Evolutionary conservation across 2,113 vertebrate genomes (phyloP), one percentile per base, ranked within the genome.

Genomic region (Psittacara wagleri): DNA sequence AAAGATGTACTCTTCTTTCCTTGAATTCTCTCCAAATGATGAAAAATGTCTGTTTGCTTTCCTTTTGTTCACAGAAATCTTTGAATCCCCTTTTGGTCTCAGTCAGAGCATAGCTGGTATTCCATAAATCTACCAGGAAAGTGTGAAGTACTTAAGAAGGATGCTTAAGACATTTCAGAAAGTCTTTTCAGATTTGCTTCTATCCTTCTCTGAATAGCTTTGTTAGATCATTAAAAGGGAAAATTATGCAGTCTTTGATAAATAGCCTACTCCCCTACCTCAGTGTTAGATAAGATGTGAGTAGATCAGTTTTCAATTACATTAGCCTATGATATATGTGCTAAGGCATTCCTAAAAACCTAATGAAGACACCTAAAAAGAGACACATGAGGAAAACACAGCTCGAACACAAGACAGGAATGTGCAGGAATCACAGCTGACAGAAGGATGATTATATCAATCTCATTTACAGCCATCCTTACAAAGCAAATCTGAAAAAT

Each of bases 241-340:
- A 93, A 94, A 88, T 68, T 43, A 94, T 23, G 43, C 51, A 90
- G 35, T 35, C 85, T 92, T 90, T 93, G 78, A 91, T 77, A 85
- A 92, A 91, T 5, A 88, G 59, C 49, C 54, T 74, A 66, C 70
- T 91, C 59, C 59, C 46, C 55, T 80, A 75, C 43, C 46, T 86
- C 6, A 3, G 43, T 72, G 51, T 81, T 83, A 90, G 76, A 25
- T 88, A 88, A 92, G 79, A 86, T 54, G 44, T 5, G 37, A 88
- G 33, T 28, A 92, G 79, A 83, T 43, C 51, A 78, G 72, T 86
- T 95, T 78, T 96, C 85, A 83, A 7, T 88, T 86, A 88, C 2
- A 11, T 80, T 95, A 83, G 49, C 37, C 62, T 86, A 57, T n/a
- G 41, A 76, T 68, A 59, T 44, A 88, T 37, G 57, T 49, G 46